phyloP scores from a whole-genome alignment of 1,140 invertebrate genomes.

The Nylanderia fulva region DNA sequence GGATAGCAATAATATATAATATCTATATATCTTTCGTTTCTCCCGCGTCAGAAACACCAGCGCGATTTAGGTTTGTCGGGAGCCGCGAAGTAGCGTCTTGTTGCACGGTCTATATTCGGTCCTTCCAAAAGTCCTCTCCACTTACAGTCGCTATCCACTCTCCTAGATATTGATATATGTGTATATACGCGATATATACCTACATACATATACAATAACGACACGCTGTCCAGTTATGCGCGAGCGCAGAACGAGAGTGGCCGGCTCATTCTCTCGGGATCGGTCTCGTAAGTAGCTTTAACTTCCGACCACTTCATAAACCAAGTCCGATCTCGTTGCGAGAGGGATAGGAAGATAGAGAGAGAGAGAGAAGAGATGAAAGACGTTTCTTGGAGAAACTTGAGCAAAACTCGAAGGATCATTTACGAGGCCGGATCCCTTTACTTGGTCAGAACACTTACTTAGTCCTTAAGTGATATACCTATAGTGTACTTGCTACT shows the following conservation, averaged over 20 bases:
- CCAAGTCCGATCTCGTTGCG: conserved; percentile 18
- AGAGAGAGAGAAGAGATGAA: neutral
- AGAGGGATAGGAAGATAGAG: neutral
- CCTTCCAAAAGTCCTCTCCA: conserved; percentile 68
- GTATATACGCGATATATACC: conserved; percentile 15
- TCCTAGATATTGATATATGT: conserved; percentile 61
- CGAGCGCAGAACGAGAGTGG: conserved; percentile 68
- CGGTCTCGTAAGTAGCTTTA: conserved; percentile 66
- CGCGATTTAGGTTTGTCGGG: conserved; percentile 57
- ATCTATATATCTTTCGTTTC: conserved; percentile 51
- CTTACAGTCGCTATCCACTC: conserved; percentile 60
- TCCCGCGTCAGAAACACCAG: conserved; percentile 49
- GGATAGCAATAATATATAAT: conserved; percentile 66
- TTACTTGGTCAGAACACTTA: conserved; percentile 58
- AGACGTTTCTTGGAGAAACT: conserved; percentile 9
- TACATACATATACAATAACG: conserved; percentile 38
- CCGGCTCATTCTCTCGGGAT: conserved; percentile 72
- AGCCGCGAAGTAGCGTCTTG: conserved; percentile 63
- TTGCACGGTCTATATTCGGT: conserved; percentile 67
- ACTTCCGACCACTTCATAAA: conserved; percentile 35
- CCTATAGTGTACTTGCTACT: conserved; percentile 68
- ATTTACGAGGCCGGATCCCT: conserved; percentile 61
- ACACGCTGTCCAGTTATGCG: conserved; percentile 57
- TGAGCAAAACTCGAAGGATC: neutral
- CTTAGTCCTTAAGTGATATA: conserved; percentile 67